A percentile compares a stretch with the other conserved stretches of the same genome.
phyloP scores from a whole-genome alignment of 2,797 vertebrate genomes.

The Coranthus polyacanthus region DNA sequence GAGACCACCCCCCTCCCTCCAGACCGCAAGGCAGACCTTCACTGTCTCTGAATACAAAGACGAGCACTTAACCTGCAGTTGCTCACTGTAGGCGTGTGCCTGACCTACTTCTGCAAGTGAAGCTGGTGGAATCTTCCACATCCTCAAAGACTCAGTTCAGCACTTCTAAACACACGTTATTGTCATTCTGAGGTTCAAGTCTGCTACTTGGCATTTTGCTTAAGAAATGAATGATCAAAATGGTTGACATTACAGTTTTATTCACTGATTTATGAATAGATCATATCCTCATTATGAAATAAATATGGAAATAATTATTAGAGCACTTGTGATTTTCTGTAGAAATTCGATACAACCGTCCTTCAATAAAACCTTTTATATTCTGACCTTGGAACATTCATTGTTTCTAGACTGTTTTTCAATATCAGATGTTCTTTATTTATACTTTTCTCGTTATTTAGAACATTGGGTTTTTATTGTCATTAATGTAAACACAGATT shows the following conservation, averaged over 20 bases:
- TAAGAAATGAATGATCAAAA: neutral
- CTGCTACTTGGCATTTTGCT: constrained; percentile 23
- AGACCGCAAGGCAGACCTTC: constrained; percentile 65
- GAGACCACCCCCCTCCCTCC: constrained; percentile 42
- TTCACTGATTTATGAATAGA: neutral
- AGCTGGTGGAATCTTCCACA: constrained; percentile 71
- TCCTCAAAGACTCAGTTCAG: constrained; percentile 70
- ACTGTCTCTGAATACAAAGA: constrained; percentile 79
- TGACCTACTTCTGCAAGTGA: constrained; percentile 79
- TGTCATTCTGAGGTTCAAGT: constrained; percentile 58
- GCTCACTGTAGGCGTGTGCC: constrained; percentile 79
- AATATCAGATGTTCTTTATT: too few species aligned
- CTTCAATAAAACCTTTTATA: too few species aligned
- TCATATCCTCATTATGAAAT: neutral
- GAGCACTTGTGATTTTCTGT: too few species aligned
- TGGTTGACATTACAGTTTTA: neutral
- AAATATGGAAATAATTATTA: neutral
- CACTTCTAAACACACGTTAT: constrained; percentile 41
- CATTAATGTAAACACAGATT: too few species aligned
- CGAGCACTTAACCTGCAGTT: constrained; percentile 82
- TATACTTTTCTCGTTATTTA: too few species aligned
- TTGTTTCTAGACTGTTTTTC: too few species aligned
- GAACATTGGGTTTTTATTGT: too few species aligned
- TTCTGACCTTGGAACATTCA: too few species aligned
- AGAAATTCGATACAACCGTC: too few species aligned